Evolutionary conservation across 2,797 vertebrate genomes (phyloP).

Genomic region (Halcyon leucocephala): DNA sequence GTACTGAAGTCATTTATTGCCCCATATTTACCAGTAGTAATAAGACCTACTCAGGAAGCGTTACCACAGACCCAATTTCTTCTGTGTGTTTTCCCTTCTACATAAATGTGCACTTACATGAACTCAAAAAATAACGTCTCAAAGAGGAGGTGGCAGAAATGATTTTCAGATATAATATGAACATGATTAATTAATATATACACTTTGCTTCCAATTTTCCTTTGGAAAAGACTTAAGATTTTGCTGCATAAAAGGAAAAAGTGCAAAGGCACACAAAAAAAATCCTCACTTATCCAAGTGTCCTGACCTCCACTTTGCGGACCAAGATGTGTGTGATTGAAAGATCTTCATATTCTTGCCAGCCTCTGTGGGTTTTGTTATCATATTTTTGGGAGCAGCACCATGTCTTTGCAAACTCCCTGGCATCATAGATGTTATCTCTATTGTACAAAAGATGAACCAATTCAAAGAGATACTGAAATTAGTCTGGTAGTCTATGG

Average conservation of each 20-base stretch:
- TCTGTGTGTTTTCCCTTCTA: neutral
- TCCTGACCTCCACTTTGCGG: neutral
- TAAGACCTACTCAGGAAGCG: slow-evolving; percentile 35
- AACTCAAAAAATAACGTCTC: slow-evolving; percentile 12
- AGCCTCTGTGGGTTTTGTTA: neutral
- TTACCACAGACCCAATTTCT: slow-evolving; percentile 11
- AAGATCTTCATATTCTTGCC: neutral
- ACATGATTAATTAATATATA: neutral
- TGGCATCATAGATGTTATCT: rapidly evolving
- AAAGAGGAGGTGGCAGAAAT: neutral
- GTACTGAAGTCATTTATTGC: neutral
- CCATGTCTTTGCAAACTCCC: neutral
- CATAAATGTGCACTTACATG: neutral
- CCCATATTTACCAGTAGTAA: neutral
- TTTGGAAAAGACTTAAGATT: neutral
- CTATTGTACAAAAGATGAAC: neutral
- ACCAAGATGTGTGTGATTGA: neutral
- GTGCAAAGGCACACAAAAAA: neutral
- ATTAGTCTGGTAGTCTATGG: neutral
- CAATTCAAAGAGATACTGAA: neutral
- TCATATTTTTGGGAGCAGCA: neutral
- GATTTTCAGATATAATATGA: neutral
- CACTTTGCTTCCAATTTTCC: neutral
- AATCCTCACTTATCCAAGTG: neutral
- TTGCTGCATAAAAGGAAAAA: neutral